Evolutionary conservation across 1,140 invertebrate genomes (phyloP), one percentile per base, ranked within the genome.

Genomic region (Parasteatoda tepidariorum): DNA sequence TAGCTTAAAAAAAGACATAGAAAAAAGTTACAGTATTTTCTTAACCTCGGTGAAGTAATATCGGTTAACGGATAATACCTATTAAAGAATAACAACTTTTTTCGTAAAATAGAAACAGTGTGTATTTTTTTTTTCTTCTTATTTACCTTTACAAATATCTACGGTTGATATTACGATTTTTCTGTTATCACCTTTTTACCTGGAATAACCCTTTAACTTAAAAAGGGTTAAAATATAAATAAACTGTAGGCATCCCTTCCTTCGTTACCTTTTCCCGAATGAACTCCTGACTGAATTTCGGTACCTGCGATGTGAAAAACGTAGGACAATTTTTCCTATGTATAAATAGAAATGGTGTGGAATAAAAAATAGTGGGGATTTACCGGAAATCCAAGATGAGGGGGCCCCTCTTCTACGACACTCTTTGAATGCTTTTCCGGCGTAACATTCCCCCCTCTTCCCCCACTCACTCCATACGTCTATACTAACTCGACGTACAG

Each of bases 381-480:
- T 73, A 74, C 71, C 71, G 71, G 71, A 74, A 74, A 74, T 34
- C 28, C 55, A 34, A 55, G 71, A 31, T 34, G 61, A 54, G 41
- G 48, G 48, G 38, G 41, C 5, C 34, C 48, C 38, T 48, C 18
- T 48, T 48, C 38, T 18, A 48, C 68, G 48, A 71, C 68, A 71
- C 28, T 33, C 22, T 30, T 38, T 74, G 55, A 74, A 74, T 74
- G 71, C 71, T 48, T 74, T 74, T 74, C 71, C 71, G 71, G 71
- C 54, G 41, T 38, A n/a, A n/a, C 22, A 28, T 59, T 18, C n/a
- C 18, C 33, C 4, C 66, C n/a, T 9, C 66, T 22, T 13, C 13
- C 61, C 28, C 30, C 18, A 9, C 38, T 0, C 1, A 48, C 38
- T 13, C 18, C 38, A 48, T 48, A n/a, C n/a, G n/a, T 48, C 38